Base-by-base conservation (phyloP, 2,888 invertebrate genomes). In the Protonemura montana region DNA sequence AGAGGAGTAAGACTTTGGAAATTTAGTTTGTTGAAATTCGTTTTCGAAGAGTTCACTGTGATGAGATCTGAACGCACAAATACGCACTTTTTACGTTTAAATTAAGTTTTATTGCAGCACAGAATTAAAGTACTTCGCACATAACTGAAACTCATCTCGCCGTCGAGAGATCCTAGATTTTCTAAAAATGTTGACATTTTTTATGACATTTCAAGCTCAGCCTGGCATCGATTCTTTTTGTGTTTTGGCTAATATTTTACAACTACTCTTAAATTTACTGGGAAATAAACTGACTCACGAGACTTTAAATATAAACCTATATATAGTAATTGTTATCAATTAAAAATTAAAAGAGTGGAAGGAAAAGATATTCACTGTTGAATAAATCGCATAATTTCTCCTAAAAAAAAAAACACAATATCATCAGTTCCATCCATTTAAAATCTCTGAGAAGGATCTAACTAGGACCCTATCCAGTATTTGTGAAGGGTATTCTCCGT, bases 51-150 rank as follows among this genome's bases (percentile, higher is more conserved):
- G 7, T 59, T 59, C 59, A 21, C 59, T 59, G 59, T 59, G 59
- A 59, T 59, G 59, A 59, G 59, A 59, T 59, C 59, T 59, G 59
- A 21, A 59, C 59, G 59, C 59, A 59, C 59, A 59, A 59, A 59
- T 59, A 59, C 59, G 59, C 59, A 59, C 59, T 59, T 59, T 59
- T 59, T 59, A 59, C 59, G 59, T 21, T 59, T 59, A 59, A 59
- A 59, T 59, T 59, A 59, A 59, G 59, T 59, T 59, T 16, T 59
- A 21, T 59, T 59, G 59, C 59, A 59, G 59, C 59, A 59, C 59
- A 59, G 16, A 21, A 59, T 59, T 16, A 59, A 59, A 59, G 59
- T 59, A 59, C 59, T 59, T 59, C 59, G 13, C 59, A 59, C 59
- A 59, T 59, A 16, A 59, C 59, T 59, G 59, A 59, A 59, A 21